phyloP scores from a whole-genome alignment of 2,113 vertebrate species.

The Gnathonemus echidnorhynchus region DNA sequence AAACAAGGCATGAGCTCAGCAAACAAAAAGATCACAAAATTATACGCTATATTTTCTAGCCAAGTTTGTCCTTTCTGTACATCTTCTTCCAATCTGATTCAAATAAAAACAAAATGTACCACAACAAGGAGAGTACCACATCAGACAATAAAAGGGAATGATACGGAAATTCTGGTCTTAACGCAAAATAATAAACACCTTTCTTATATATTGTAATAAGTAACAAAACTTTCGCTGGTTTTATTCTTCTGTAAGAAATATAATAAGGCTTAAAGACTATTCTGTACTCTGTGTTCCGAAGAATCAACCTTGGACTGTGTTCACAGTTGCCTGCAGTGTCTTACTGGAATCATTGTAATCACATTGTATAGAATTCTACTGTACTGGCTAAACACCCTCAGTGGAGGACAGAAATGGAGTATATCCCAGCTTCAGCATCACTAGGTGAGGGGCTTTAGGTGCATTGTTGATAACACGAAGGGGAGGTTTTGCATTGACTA shows the following conservation, averaged over 20 bases:
- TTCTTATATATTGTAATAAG: background rate
- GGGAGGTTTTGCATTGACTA: constrained; percentile 89
- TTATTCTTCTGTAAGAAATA: background rate
- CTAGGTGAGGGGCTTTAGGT: constrained; percentile 65
- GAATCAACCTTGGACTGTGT: constrained; percentile 25
- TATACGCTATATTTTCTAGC: background rate
- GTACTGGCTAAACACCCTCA: background rate
- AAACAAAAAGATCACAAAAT: background rate
- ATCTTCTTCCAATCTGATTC: background rate
- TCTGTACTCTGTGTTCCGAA: constrained; percentile 15
- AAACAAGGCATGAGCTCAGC: background rate
- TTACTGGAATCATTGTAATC: constrained; percentile 2
- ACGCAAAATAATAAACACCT: constrained; percentile 51
- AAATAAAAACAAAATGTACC: background rate
- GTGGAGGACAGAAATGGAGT: constrained; percentile 48
- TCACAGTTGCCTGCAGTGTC: constrained; percentile 51
- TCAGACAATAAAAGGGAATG: constrained; percentile 40
- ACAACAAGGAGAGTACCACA: background rate
- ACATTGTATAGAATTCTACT: background rate
- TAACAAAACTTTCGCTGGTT: background rate
- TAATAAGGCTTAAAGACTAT: background rate
- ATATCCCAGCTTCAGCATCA: constrained; percentile 62
- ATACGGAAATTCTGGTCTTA: constrained; percentile 73
- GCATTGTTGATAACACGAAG: constrained; percentile 51
- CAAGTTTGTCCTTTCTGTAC: background rate